Evolutionary conservation across 64 coral and sea anemone genomes (phyloP).

Genomic region (Dendrophyllia cribrosa): DNA sequence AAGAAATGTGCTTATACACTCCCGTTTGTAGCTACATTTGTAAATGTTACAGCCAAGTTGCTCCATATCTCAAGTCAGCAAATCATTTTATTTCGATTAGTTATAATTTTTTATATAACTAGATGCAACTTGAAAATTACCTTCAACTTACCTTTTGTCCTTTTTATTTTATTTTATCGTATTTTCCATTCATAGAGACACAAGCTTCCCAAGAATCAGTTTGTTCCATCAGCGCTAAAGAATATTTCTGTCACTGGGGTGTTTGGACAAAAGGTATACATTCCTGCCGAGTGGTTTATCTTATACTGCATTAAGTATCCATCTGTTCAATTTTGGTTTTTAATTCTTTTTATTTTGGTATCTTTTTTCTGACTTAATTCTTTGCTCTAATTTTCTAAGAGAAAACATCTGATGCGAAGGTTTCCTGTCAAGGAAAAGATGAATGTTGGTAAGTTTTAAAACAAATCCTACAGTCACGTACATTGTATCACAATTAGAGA

Average conservation of each 20-base stretch:
- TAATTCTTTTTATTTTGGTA: not conserved
- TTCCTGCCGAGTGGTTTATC: not conserved
- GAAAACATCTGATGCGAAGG: slow-evolving; percentile 84
- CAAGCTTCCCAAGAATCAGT: slow-evolving; percentile 94
- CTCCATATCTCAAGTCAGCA: too few relatives aligned
- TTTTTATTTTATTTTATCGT: not conserved
- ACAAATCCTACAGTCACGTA: too few relatives aligned
- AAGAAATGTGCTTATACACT: too few relatives aligned
- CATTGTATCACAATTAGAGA: too few relatives aligned
- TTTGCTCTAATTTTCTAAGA: slow-evolving; percentile 39
- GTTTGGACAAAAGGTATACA: slow-evolving; percentile 92
- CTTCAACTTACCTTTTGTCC: too few relatives aligned
- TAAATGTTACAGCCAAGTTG: too few relatives aligned
- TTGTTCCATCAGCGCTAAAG: slow-evolving; percentile 91
- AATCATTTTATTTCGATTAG: too few relatives aligned
- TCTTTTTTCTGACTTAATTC: not conserved
- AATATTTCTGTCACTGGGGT: slow-evolving; percentile 90
- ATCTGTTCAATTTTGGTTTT: not conserved
- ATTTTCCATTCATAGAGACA: slow-evolving; percentile 71
- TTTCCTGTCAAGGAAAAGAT: slow-evolving; percentile 86
- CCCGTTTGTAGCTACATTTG: too few relatives aligned
- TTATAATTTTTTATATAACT: too few relatives aligned
- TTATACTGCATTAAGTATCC: not conserved
- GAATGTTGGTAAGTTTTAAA: slow-evolving; percentile 60
- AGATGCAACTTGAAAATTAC: too few relatives aligned